Percentiles rank a stretch among this genome's conserved stretches.
Evolutionary conservation across 92 coral and sea anemone species (phyloP).

Genomic region (Actinernus sp.): DNA sequence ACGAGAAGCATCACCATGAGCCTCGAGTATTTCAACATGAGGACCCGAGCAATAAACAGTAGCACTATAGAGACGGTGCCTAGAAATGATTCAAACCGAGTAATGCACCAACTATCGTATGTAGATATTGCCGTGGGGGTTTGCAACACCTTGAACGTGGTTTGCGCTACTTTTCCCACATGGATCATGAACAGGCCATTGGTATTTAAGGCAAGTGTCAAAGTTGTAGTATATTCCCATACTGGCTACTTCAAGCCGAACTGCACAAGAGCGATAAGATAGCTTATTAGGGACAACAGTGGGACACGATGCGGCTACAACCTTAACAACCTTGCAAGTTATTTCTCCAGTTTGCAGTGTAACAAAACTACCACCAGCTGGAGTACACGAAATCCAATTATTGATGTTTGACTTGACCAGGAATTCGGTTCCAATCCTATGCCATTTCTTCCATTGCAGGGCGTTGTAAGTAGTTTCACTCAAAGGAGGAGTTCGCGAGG

Average conservation of each 20-base stretch:
- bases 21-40: too few species aligned
- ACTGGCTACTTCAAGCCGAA: background rate
- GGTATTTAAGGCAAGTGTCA: background rate
- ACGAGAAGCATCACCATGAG: too few species aligned
- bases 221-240: background rate
- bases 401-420: background rate
- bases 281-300: background rate
- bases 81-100: too few species aligned
- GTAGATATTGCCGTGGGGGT: too few species aligned
- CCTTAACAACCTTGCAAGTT: background rate
- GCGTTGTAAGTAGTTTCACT: background rate
- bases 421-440: background rate
- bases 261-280: background rate
- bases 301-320: background rate
- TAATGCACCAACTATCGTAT: too few species aligned
- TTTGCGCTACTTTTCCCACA: too few species aligned
- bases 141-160: too few species aligned
- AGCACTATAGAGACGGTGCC: too few species aligned
- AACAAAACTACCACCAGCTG: background rate
- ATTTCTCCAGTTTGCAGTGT: background rate
- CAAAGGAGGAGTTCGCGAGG: background rate
- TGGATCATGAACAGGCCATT: constrained; percentile 3
- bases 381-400: background rate
- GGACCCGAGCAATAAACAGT: too few species aligned
- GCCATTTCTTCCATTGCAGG: background rate